Evolutionary conservation across 1,140 invertebrate genomes (phyloP).

Genomic region (Condylostylus longicornis): DNA sequence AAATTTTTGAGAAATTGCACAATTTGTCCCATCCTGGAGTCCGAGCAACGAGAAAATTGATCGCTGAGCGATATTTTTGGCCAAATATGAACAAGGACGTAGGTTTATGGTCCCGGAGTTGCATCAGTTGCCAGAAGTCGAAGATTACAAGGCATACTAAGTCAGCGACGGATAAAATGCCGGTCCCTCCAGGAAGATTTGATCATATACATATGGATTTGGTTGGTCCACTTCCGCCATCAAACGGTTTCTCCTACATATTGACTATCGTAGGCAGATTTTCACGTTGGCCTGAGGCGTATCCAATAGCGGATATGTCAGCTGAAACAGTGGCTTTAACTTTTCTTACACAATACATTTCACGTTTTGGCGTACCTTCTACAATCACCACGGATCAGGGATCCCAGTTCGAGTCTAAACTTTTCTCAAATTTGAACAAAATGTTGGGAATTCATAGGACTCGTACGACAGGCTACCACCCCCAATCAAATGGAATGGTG

Average conservation of each 20-base stretch:
- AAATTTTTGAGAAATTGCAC: too few species aligned
- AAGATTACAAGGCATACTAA: conserved; percentile 15
- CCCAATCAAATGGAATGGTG: too few species aligned
- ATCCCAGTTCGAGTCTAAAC: conserved; percentile 18
- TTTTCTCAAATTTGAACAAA: conserved; percentile 14
- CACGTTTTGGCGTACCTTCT: conserved; percentile 14
- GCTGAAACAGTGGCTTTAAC: conserved; percentile 16
- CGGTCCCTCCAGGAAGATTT: conserved; percentile 6
- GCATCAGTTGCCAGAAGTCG: conserved; percentile 16
- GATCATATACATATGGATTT: conserved; percentile 22
- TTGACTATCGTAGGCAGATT: conserved; percentile 19
- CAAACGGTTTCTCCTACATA: conserved; percentile 12
- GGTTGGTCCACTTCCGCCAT: conserved; percentile 12
- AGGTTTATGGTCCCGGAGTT: conserved; percentile 6
- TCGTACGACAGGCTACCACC: too few species aligned
- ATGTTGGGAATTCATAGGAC: too few species aligned
- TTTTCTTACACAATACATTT: conserved; percentile 19
- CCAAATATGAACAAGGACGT: conserved; percentile 14
- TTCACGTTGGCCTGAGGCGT: too few species aligned
- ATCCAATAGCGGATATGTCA: conserved; percentile 17
- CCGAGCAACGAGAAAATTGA: too few species aligned
- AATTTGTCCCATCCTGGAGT: too few species aligned
- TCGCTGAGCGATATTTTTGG: too few species aligned
- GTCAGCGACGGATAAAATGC: not conserved
- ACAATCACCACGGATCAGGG: conserved; percentile 27